Conservation (phyloP, 2,797 vertebrate species). For the Pelobates cultripes region DNA sequence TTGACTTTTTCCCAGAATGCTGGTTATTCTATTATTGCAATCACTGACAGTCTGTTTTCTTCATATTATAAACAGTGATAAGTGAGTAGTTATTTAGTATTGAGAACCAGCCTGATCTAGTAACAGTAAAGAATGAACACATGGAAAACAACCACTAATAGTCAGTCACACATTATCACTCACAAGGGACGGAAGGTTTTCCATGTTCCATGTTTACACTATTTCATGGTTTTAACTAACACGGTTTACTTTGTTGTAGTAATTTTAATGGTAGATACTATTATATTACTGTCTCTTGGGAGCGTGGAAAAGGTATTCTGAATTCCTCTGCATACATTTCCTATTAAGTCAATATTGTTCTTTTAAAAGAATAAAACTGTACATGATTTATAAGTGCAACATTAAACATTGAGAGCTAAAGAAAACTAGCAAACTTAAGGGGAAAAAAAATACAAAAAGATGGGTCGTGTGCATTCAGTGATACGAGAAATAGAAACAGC, state of each 20-base stretch:
- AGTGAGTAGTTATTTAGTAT: slow-evolving; percentile 18
- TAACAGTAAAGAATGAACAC: slow-evolving; percentile 14
- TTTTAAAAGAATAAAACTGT: too few relatives aligned
- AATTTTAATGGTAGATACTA: not conserved
- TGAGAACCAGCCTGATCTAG: slow-evolving; percentile 28
- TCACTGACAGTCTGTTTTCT: slow-evolving; percentile 1
- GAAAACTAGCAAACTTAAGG: too few relatives aligned
- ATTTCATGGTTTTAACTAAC: not conserved
- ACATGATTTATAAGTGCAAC: too few relatives aligned
- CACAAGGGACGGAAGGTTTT: not conserved
- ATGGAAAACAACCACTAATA: not conserved
- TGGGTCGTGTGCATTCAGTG: too few relatives aligned
- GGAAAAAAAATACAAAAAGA: too few relatives aligned
- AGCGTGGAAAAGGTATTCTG: too few relatives aligned
- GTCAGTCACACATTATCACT: not conserved
- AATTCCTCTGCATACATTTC: too few relatives aligned
- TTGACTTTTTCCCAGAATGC: not conserved
- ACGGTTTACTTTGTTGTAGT: not conserved
- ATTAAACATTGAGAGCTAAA: too few relatives aligned
- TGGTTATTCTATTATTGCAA: not conserved
- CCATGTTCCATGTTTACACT: not conserved
- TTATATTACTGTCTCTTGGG: too few relatives aligned
- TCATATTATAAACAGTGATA: slow-evolving; percentile 6
- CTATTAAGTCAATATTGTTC: too few relatives aligned
- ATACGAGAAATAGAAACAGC: too few relatives aligned